Evolutionary conservation across 2,113 vertebrate genomes (phyloP).

Genomic region (Pygoscelis antarcticus): DNA sequence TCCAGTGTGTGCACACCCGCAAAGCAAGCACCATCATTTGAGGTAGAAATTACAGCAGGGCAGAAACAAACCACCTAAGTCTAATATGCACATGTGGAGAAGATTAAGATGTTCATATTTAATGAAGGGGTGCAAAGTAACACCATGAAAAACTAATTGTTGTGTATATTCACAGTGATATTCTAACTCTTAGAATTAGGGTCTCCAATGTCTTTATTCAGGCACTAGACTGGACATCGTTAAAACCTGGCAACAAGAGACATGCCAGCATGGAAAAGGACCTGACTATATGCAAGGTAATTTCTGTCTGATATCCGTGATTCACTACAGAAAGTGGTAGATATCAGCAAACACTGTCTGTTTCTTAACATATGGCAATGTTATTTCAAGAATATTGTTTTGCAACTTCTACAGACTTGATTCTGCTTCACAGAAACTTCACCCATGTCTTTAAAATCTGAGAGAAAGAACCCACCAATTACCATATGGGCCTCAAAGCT

Average conservation of each 20-base stretch:
- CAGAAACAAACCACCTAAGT: neutral
- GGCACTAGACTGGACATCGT: neutral
- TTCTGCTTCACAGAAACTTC: neutral
- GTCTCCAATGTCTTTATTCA: neutral
- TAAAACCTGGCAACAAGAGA: neutral
- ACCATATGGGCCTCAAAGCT: neutral
- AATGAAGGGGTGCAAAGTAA: neutral
- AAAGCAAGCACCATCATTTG: neutral
- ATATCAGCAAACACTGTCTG: neutral
- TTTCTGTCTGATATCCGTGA: neutral
- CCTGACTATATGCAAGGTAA: neutral
- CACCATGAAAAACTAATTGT: neutral
- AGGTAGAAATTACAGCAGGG: neutral
- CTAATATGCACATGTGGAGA: neutral
- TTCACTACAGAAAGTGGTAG: neutral
- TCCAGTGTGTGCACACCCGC: neutral
- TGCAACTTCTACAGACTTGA: neutral
- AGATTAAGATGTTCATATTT: neutral
- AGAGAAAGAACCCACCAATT: neutral
- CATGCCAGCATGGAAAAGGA: neutral
- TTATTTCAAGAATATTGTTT: neutral
- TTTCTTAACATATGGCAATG: neutral
- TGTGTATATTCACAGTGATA: neutral
- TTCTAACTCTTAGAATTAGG: neutral
- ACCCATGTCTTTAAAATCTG: neutral